Evolutionary conservation across 1,140 invertebrate genomes (phyloP), one percentile per base, ranked within the genome.

Genomic region (Musca vetustissima): DNA sequence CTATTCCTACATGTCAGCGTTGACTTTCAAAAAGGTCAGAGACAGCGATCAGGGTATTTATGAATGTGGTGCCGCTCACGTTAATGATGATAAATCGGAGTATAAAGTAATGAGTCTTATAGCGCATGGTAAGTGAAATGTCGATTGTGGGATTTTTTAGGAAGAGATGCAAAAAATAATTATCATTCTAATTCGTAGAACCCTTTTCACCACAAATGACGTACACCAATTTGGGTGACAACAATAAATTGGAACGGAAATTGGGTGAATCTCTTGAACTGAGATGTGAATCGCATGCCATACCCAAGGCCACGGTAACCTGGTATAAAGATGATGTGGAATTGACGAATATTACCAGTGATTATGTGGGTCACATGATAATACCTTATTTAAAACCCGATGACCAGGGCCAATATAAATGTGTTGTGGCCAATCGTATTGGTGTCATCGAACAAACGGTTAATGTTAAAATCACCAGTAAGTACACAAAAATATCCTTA

Each of bases 291-390:
- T 73, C 79, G 8, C 65, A 68, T 15, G 85, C 85, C 1, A 79
- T 86, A 61, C 86, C 86, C 1, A 72, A 74, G 55, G 84, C 85
- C 3, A 71, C 32, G 4, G 80, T 87, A 1, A 74, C 55, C 0
- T 87, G 86, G 86, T 85, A 73, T 68, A 85, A 85, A 75, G 75
- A 83, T 52, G 79, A 75, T 13, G 68, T 72, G 21, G 15, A 79
- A 14, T 47, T 66, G 4, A 70, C 70, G 8, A 72, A 76, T 6
- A 80, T 78, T 32, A 75, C 73, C 0, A 83, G 87, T n/a, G 83
- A 87, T 76, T 83, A 80, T 49, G 72, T 73, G 8, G 69, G 72
- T 11, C 72, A 69, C 32, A 64, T 85, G 1, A 53, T 64, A 2
- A 82, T 85, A 64, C 73, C 71, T 0, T 75, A 76, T 66, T 75